phyloP scores from a whole-genome alignment of 2,113 vertebrate species.

The Pseudorectes ferrugineus region DNA sequence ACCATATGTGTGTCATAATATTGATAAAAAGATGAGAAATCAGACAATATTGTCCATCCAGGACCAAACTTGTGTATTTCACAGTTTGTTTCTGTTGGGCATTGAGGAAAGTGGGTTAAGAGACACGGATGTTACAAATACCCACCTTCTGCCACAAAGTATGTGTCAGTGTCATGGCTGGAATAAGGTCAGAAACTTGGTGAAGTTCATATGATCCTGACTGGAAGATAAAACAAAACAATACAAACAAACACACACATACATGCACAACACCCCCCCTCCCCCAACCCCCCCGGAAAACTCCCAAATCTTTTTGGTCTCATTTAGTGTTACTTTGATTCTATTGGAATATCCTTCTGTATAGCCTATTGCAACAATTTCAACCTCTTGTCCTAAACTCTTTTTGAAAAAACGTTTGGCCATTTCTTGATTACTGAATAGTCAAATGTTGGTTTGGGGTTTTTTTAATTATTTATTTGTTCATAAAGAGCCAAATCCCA shows the following conservation, averaged over 20 bases:
- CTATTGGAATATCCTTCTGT: not conserved
- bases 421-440: constrained; percentile 8
- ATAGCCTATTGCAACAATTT: not conserved
- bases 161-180: not conserved
- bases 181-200: not conserved
- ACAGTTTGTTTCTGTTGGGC: not conserved
- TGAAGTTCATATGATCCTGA: not conserved
- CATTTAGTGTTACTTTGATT: not conserved
- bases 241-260: not conserved
- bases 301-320: not conserved
- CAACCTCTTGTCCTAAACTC: not conserved
- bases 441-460: not conserved
- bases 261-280: rapidly evolving
- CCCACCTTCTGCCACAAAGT: not conserved
- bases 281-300: rapidly evolving
- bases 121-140: not conserved
- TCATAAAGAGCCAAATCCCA: constrained; percentile 33
- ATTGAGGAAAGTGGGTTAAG: not conserved
- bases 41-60: not conserved
- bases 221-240: not conserved
- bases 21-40: not conserved
- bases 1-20: not conserved
- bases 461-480: not conserved
- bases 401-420: not conserved
- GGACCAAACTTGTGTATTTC: not conserved